A percentile compares a stretch with the other conserved stretches of the same genome.
Conservation (phyloP, 92 coral and sea anemone genomes). For the Muricea muricata region DNA sequence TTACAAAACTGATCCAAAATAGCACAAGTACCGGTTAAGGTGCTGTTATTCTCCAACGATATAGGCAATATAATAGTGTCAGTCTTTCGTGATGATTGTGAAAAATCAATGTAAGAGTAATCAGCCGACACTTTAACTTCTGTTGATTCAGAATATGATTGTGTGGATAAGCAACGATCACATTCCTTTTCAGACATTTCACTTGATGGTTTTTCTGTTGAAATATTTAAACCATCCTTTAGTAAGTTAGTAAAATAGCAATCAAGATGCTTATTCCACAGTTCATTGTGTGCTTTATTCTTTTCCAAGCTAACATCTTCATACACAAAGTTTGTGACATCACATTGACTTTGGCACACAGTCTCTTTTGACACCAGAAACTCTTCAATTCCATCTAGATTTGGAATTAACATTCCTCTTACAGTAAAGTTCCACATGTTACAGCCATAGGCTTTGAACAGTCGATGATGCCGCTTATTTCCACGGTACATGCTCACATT, state of each 20-base stretch:
- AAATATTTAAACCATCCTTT: slow-evolving; percentile 15
- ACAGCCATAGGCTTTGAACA: slow-evolving; percentile 20
- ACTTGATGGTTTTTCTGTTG: not conserved
- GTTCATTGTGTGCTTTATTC: slow-evolving; percentile 26
- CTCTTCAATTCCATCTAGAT: slow-evolving; percentile 34
- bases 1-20: slow-evolving; percentile 1
- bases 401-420: slow-evolving; percentile 33
- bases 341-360: slow-evolving; percentile 31
- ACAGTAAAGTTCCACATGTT: slow-evolving; percentile 71
- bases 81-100: not conserved
- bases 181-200: slow-evolving; percentile 35
- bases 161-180: slow-evolving; percentile 5
- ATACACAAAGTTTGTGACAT: slow-evolving; percentile 28
- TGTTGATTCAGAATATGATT: not conserved
- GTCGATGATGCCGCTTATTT: slow-evolving; percentile 45
- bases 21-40: slow-evolving; percentile 3
- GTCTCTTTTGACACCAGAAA: slow-evolving; percentile 6
- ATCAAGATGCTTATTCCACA: slow-evolving; percentile 37
- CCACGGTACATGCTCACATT: slow-evolving; percentile 52
- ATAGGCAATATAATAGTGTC: not conserved
- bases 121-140: not conserved
- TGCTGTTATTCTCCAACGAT: slow-evolving; percentile 14
- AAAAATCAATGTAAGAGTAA: not conserved
- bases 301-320: slow-evolving; percentile 9
- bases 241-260: slow-evolving; percentile 7